Evolutionary conservation across 2,113 vertebrate species (phyloP).

Genomic region (Jaculus jaculus): DNA sequence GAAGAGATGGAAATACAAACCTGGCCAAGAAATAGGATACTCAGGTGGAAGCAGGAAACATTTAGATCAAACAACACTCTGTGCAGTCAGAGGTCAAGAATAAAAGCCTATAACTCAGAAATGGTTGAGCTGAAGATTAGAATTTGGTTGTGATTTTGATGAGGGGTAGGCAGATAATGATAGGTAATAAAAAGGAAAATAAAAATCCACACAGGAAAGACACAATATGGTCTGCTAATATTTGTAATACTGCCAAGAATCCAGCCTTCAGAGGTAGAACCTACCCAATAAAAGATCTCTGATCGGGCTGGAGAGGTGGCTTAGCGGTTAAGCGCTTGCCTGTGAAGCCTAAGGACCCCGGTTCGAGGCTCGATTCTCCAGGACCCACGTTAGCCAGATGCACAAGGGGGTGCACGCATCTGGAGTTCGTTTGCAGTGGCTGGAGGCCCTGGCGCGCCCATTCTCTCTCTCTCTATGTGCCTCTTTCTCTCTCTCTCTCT

Average conservation of each 20-base stretch:
- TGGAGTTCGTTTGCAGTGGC: no score
- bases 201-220: neutral
- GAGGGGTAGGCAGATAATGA: constrained; percentile 4
- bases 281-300: constrained; percentile 16
- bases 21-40: neutral
- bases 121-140: neutral
- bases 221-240: neutral
- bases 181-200: constrained; percentile 8
- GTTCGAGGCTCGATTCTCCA: no score
- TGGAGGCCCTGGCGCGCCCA: no score
- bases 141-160: constrained; percentile 15
- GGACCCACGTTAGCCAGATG: no score
- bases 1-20: neutral
- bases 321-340: no score
- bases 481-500: no score
- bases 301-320: no score
- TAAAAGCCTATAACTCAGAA: neutral
- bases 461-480: no score
- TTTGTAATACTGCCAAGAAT: neutral
- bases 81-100: neutral
- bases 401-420: no score
- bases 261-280: neutral
- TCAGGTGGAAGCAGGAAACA: neutral
- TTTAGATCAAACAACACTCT: constrained; percentile 34
- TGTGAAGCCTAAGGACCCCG: no score